Evolutionary conservation across 2,888 invertebrate species (phyloP).

Genomic region (Kryphioiulus occultus): DNA sequence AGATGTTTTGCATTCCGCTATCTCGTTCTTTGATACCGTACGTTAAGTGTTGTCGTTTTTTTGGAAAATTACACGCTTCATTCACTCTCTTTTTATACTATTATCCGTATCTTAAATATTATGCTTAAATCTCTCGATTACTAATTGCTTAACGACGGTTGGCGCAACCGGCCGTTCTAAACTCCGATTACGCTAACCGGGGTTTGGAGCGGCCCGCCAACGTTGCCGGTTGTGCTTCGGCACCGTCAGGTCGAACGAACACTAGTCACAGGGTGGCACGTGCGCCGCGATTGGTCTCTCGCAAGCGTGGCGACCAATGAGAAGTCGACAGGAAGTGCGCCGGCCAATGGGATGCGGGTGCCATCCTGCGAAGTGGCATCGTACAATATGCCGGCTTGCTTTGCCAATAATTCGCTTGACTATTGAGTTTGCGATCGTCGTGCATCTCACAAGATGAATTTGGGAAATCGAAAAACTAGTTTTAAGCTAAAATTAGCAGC

Average conservation of each 20-base stretch:
- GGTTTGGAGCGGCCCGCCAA: not conserved
- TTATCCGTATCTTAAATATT: not conserved
- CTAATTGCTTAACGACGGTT: not conserved
- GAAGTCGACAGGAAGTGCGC: no score
- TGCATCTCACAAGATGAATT: not conserved
- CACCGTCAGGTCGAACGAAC: no score
- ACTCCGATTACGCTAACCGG: not conserved
- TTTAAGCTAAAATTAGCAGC: not conserved
- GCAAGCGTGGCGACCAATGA: no score
- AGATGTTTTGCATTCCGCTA: conserved; percentile 44
- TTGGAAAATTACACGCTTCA: conserved; percentile 18
- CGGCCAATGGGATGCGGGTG: not conserved
- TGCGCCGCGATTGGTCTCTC: not conserved
- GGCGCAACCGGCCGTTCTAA: not conserved
- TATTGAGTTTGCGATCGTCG: not conserved
- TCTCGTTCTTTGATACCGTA: conserved; percentile 21
- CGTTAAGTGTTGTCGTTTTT: conserved; percentile 29
- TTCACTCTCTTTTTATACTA: not conserved
- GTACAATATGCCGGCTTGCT: not conserved
- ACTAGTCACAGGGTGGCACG: not conserved
- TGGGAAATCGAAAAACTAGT: not conserved
- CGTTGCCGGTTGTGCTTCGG: not conserved
- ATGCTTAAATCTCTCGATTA: no score
- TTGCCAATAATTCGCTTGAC: not conserved
- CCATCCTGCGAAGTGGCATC: not conserved